Percentiles rank a stretch among this genome's conserved stretches.
Evolutionary conservation across 2,113 vertebrate genomes (phyloP).

Genomic region (Tragelaphus buxtoni): DNA sequence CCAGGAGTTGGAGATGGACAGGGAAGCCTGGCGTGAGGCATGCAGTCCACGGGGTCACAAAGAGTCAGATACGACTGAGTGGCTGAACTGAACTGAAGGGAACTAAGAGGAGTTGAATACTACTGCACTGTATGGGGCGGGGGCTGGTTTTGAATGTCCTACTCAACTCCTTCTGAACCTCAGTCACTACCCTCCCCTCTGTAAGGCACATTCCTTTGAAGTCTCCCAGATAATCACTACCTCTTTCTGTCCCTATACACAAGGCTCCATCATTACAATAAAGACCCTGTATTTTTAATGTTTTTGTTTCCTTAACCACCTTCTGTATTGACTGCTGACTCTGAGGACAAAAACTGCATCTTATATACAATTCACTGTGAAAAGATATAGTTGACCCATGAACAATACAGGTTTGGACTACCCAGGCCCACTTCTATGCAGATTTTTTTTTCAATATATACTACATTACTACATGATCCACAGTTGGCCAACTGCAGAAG

Average conservation of each 20-base stretch:
- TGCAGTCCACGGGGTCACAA: neutral
- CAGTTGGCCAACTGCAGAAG: neutral
- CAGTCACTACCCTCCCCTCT: neutral
- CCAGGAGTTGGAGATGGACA: neutral
- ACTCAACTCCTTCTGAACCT: neutral
- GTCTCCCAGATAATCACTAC: neutral
- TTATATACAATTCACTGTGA: constrained; percentile 15
- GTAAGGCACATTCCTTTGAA: neutral
- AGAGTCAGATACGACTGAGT: neutral
- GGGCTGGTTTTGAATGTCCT: neutral
- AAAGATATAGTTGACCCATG: neutral
- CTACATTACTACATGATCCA: neutral
- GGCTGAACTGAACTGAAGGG: neutral
- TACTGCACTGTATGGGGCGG: neutral
- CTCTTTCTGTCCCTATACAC: constrained; percentile 6
- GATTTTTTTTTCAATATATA: neutral
- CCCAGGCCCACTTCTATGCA: neutral
- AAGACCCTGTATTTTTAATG: neutral
- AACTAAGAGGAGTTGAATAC: neutral
- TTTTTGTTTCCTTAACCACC: constrained; percentile 19
- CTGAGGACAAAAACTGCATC: neutral
- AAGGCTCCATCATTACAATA: constrained; percentile 26
- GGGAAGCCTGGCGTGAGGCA: neutral
- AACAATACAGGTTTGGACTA: neutral
- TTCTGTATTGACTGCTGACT: neutral